Evolutionary conservation across 1,140 invertebrate genomes (phyloP), one percentile per base, ranked within the genome.

Genomic region (Pomacea maculata): DNA sequence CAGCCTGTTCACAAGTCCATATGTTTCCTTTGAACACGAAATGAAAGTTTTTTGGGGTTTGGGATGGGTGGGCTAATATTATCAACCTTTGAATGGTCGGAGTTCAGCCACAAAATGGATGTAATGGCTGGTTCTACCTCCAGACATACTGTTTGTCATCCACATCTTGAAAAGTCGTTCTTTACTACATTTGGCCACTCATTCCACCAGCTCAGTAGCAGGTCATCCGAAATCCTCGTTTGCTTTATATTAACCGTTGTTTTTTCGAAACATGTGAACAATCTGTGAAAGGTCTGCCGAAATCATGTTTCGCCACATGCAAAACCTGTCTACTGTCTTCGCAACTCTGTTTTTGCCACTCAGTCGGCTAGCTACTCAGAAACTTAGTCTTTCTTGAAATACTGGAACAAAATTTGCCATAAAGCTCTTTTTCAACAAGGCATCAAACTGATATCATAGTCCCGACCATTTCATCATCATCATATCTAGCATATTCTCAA

Each of bases 401-500:
- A 21, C 0, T 15, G 25, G 71, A 0, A 71, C 4, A 45, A 45
- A 19, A 52, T 34, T 52, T 73, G n/a, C 8, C 1, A 29, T 52
- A n/a, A 73, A 9, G 4, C 71, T 11, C 45, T 14, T 17, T 11
- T 73, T 45, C 71, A 29, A 29, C 71, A 73, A 73, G 12, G 0
- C 19, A 6, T 12, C 71, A 21, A 29, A 45, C 45, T 10, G 52
- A n/a, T n/a, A n/a, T n/a, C n/a, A n/a, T n/a, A 17, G 17, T 45
- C 7, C 10, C 17, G 25, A 8, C 71, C n/a, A 19, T 45, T 19
- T 52, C 34, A 25, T 21, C 19, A 0, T 29, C 71, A 8, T 6
- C 10, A 73, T 14, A 21, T 21, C 71, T 55, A 79, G 61, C 81
- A 82, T 17, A 76, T 54, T 52, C 73, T 68, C 17, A 79, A 57